phyloP scores from a whole-genome alignment of 2,113 vertebrate species.

The Clarias batrachus region DNA sequence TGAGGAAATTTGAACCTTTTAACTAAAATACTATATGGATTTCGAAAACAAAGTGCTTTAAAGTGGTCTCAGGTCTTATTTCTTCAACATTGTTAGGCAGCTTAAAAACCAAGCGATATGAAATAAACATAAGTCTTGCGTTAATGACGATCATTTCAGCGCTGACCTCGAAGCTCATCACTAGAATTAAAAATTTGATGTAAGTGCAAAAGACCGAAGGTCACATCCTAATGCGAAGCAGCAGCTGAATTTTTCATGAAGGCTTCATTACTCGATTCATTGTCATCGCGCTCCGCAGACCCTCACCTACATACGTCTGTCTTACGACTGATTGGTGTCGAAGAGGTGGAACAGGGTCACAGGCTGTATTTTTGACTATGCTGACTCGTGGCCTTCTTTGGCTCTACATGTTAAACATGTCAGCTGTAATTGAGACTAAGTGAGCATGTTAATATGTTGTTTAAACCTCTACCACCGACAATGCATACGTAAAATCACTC shows the following conservation, averaged over 20 bases:
- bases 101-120: conserved; percentile 12
- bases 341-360: conserved; percentile 2
- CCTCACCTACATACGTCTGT: conserved; percentile 4
- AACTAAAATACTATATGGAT: not conserved
- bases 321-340: not conserved
- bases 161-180: conserved; percentile 29
- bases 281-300: not conserved
- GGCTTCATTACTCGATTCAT: conserved; percentile 30
- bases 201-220: conserved; percentile 58
- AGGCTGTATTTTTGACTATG: not conserved
- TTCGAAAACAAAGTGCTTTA: not conserved
- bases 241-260: conserved; percentile 71
- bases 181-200: conserved; percentile 61
- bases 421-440: not conserved
- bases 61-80: not conserved
- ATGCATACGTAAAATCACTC: not conserved
- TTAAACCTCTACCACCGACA: not conserved
- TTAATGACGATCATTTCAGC: conserved; percentile 29
- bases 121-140: conserved; percentile 41
- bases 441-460: not conserved
- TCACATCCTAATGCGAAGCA: conserved; percentile 58
- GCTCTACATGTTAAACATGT: not conserved
- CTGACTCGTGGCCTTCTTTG: not conserved
- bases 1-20: not conserved
- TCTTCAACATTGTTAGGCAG: not conserved